Evolutionary conservation across 2,113 vertebrate species (phyloP), one percentile per base, ranked within the genome.

Genomic region (Turdus rufiventris): DNA sequence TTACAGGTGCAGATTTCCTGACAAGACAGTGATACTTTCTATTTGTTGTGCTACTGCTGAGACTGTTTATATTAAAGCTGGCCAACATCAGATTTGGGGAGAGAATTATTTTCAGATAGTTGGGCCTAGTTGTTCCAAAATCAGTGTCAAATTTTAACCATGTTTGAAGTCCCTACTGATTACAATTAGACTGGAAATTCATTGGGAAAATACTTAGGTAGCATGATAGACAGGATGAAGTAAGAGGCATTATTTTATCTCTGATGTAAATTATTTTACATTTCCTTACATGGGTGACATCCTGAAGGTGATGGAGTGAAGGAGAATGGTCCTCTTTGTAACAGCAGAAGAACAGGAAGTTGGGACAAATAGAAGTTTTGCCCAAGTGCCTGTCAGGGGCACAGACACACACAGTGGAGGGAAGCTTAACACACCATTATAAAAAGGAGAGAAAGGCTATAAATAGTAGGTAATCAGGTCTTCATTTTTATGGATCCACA

Each of bases 331-430:
- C 24, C 34, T 85, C 50, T 96, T 81, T 89, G 68, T 80, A 89
- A 43, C 51, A 92, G 67, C 48, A 88, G n/a, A 84, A 91, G 66
- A 56, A 38, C 7, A 7, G 58, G 76, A 91, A 88, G 25, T 16
- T 74, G 85, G 54, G 31, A 54, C 57, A 96, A 96, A 91, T 50
- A 34, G 58, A 96, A 94, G 42, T 65, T 88, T 61, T 93, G 26
- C 78, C 43, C 16, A 36, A 89, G 28, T 20, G 19, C 43, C 81
- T 91, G 47, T 94, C 70, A 85, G 72, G 25, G 25, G 11, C 76
- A 61, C n/a, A 70, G 61, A 40, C 26, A n/a, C 40, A 68, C 9
- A 19, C 58, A 95, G 26, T 40, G 42, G 60, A 73, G 47, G 34
- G 65, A 85, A 95, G 40, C n/a, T 85, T 68, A 65, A 71, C 17